A percentile compares a stretch with the other conserved stretches of the same genome.
These are phyloP conservation scores for Hetaerina titia DNA, from an alignment of 2,888 invertebrate genomes.

Conservation along the genomic window DNA sequence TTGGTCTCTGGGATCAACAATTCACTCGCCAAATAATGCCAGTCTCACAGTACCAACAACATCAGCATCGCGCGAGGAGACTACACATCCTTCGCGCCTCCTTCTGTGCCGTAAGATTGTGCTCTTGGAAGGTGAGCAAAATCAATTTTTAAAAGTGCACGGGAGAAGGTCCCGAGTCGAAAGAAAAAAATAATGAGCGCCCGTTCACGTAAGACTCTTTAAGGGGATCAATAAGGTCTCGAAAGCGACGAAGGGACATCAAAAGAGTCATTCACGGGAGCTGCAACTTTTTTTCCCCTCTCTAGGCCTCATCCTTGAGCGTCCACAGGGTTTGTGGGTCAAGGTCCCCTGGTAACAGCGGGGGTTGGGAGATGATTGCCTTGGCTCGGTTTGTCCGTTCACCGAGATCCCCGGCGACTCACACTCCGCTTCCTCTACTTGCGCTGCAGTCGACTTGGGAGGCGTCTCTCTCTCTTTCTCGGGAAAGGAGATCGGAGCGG, in stretches of 20 bases:
- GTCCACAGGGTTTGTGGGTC: background rate
- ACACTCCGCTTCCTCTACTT: background rate
- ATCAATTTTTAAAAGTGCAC: conserved; percentile 9
- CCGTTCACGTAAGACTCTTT: background rate
- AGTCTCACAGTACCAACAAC: background rate
- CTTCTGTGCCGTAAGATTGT: background rate
- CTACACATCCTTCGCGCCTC: background rate
- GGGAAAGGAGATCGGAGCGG: no score
- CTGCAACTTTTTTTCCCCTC: background rate
- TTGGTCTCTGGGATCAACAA: background rate
- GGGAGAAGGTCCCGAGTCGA: background rate
- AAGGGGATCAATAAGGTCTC: conserved; percentile 11
- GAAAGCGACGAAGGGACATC: background rate
- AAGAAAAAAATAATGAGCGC: background rate
- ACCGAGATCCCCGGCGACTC: background rate
- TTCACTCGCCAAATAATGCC: background rate
- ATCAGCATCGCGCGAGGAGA: background rate
- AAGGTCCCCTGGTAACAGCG: background rate
- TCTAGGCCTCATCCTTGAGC: background rate
- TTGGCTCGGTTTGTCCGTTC: background rate
- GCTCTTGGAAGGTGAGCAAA: background rate
- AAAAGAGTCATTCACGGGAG: background rate
- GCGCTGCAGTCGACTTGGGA: background rate
- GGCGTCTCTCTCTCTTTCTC: no score
- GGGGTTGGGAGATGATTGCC: background rate